phyloP scores from a whole-genome alignment of 2,113 vertebrate species.

The Pelecanus crispus region DNA sequence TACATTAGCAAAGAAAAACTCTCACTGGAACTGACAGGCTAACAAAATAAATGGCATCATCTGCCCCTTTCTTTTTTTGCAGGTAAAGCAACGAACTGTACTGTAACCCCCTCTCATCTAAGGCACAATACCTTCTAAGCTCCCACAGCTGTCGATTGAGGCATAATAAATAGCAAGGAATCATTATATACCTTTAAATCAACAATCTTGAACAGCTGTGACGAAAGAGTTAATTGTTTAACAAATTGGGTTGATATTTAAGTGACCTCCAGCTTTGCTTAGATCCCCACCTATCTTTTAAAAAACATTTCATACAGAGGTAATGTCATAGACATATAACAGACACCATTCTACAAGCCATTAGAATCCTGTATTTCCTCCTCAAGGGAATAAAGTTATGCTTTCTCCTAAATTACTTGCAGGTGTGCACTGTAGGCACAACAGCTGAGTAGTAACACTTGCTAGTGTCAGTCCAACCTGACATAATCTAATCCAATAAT shows the following conservation, averaged over 20 bases:
- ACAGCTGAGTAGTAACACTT: not conserved
- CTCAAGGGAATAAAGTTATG: not conserved
- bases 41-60: not conserved
- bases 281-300: not conserved
- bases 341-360: not conserved
- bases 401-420: not conserved
- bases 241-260: not conserved
- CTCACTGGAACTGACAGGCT: not conserved
- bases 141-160: not conserved
- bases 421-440: not conserved
- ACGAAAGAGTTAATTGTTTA: slow-evolving; percentile 27
- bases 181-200: not conserved
- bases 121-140: slow-evolving; percentile 10
- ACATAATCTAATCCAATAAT: not conserved
- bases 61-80: not conserved
- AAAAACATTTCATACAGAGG: not conserved
- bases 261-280: not conserved
- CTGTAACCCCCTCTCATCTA: not conserved
- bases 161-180: not conserved
- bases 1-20: slow-evolving; percentile 40
- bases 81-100: not conserved
- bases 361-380: not conserved
- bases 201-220: not conserved
- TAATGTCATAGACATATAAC: not conserved
- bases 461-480: not conserved